Conservation (phyloP, 1,140 invertebrate genomes). For the Drosophila sulfurigaster region DNA sequence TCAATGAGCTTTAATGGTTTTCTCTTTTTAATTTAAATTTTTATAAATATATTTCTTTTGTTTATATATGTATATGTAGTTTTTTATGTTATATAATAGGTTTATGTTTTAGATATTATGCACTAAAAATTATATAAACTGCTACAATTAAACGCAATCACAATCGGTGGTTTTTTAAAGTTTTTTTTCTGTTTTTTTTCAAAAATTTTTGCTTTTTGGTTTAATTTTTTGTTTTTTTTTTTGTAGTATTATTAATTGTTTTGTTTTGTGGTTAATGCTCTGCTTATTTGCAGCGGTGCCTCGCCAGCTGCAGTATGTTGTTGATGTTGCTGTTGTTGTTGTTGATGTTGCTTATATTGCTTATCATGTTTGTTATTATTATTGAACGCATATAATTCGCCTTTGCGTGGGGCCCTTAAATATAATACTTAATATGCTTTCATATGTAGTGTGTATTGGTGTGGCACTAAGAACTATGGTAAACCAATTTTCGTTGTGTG, state of each 20-base stretch:
- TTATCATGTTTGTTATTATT: constrained; percentile 68
- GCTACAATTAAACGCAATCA: constrained; percentile 84
- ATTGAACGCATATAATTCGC: constrained; percentile 57
- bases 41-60: constrained; percentile 34
- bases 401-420: constrained; percentile 58
- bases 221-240: constrained; percentile 59
- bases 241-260: constrained; percentile 16
- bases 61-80: constrained; percentile 30
- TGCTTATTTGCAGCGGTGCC: constrained; percentile 37
- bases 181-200: constrained; percentile 61
- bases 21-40: constrained; percentile 32
- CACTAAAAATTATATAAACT: constrained; percentile 82
- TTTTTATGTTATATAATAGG: constrained; percentile 38
- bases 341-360: constrained; percentile 70
- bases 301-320: constrained; percentile 28
- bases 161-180: constrained; percentile 83
- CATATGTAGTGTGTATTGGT: constrained; percentile 31
- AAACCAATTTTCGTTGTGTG: constrained; percentile 51
- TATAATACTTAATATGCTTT: constrained; percentile 80
- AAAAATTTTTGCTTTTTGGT: constrained; percentile 61
- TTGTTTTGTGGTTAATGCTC: constrained; percentile 33
- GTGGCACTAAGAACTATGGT: constrained; percentile 60
- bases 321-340: constrained; percentile 27
- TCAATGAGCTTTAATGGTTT: constrained; percentile 45
- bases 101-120: constrained; percentile 64